Evolutionary conservation across 2,113 vertebrate species (phyloP).

Genomic region (Edolisoma coerulescens): DNA sequence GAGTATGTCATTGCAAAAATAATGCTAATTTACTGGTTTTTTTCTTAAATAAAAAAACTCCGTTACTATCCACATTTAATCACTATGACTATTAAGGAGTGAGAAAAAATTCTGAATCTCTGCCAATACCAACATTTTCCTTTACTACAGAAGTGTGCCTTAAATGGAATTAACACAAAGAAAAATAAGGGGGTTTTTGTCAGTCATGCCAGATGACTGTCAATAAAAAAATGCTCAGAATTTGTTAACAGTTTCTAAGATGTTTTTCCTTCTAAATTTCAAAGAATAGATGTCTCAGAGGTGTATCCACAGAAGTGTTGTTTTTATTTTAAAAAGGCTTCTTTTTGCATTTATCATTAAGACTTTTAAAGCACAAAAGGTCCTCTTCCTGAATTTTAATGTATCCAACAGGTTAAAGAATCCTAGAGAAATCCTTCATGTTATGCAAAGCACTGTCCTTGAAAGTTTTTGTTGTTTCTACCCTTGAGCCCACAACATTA

Average conservation of each 20-base stretch:
- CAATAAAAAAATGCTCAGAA: not conserved
- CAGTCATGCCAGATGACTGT: not conserved
- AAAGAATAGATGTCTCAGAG: not conserved
- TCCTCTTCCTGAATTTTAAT: not conserved
- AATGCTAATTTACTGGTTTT: not conserved
- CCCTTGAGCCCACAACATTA: not conserved
- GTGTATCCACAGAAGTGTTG: not conserved
- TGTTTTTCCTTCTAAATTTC: not conserved
- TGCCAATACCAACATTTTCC: constrained; percentile 28
- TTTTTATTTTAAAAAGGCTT: not conserved
- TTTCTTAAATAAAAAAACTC: not conserved
- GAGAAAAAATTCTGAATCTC: not conserved
- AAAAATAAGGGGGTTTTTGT: not conserved
- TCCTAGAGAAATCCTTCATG: not conserved
- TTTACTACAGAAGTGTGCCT: constrained; percentile 19
- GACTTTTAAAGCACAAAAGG: not conserved
- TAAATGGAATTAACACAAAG: constrained; percentile 13
- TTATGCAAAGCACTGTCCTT: not conserved
- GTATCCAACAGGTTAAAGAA: not conserved
- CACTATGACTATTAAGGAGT: not conserved
- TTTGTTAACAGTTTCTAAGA: not conserved
- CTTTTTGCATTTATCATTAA: not conserved
- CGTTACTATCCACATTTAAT: not conserved
- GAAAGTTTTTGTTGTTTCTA: not conserved
- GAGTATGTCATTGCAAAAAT: not conserved